Base-by-base conservation (phyloP, 2,888 invertebrate species). In the Nineta flava region DNA sequence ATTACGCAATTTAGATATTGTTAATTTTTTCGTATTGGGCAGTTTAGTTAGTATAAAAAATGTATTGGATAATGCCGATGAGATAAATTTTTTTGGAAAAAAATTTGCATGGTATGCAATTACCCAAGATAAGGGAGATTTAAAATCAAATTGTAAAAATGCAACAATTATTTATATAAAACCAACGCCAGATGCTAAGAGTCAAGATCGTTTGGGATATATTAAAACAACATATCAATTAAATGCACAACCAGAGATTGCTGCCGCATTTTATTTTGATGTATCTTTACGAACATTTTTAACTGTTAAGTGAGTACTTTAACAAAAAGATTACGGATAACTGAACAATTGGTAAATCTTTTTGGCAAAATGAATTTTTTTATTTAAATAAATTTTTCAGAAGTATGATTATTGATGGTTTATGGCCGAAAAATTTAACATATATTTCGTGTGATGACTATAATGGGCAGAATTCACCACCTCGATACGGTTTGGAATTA, bases 71-170 rank as follows among this genome's bases (percentile, higher is more conserved):
- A 74, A 77, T 1, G 87, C 84, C 0, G 81, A 85, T 53, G 74
- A 76, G 44, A 77, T 83, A 41, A 78, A 80, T 53, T 87, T 83
- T 62, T 90, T 88, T 59, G 87, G 83, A 13, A 74, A 82, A 51
- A 87, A 91, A 65, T 87, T 83, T 56, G 87, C 90, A 43, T 91
- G 93, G 92, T 86, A 87, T 63, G 81, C 85, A 3, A 71, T 92
- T 26, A 83, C 86, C 0, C 76, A 87, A 63, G 81, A 81, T 54
- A 80, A 81, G 57, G 83, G 83, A 0, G 80, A 81, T 55, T 71
- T 87, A 2, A 76, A 75, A 52, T 88, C 88, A 58, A 75, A 77
- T 46, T 83, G 87, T 61, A 78, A 77, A 57, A 87, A 87, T 64
- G 82, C 87, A 0, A 81, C 84, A 0, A 74, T 88, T 12, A 74